Base-by-base conservation (phyloP, 2,113 vertebrate genomes). In the Hipposideros armiger region DNA sequence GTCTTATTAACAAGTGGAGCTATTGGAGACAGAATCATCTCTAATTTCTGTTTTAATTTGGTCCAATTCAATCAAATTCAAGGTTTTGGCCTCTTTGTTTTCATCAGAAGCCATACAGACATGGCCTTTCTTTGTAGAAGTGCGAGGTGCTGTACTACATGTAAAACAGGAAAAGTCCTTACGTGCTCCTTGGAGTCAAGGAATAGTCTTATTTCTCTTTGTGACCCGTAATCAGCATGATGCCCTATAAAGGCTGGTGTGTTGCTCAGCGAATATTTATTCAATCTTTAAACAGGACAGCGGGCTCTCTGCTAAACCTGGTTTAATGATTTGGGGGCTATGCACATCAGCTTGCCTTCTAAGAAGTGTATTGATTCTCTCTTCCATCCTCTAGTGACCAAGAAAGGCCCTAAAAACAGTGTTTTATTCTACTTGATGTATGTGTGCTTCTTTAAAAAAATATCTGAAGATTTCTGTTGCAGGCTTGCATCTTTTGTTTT, bases 41-140 rank as follows among this genome's bases (percentile, higher is more conserved):
- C 76, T 81, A 90, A 84, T 91, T 92, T 92, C 26, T 14, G 45
- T 72, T 95, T 95, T 32, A 58, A 11, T 92, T 96, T 84, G 54
- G 47, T 80, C 77, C 20, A 70, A 17, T 28, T 50, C 70, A 84
- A 36, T 90, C 73, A n/a, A 13, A 19, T 73, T 90, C 90, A 95
- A 83, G 32, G 19, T 10, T 87, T 82, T 83, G 73, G 30, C 30
- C 19, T 90, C 56, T 87, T 74, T 36, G 52, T 74, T 90, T 94
- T 80, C 16, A 19, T 54, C 28, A 28, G 54, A 94, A 67, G 72
- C 32, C n/a, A 36, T 24, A 0, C 62, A 69, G 24, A 62, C 5
- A 5, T 8, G 69, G 17, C 11, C 62, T 94, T 56, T 60, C 5
- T 84, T 47, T 93, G 30, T 50, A 50, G 54, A 28, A 56, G 17